Base-by-base conservation (phyloP, 2,888 invertebrate species). In the Norana najaformis region DNA sequence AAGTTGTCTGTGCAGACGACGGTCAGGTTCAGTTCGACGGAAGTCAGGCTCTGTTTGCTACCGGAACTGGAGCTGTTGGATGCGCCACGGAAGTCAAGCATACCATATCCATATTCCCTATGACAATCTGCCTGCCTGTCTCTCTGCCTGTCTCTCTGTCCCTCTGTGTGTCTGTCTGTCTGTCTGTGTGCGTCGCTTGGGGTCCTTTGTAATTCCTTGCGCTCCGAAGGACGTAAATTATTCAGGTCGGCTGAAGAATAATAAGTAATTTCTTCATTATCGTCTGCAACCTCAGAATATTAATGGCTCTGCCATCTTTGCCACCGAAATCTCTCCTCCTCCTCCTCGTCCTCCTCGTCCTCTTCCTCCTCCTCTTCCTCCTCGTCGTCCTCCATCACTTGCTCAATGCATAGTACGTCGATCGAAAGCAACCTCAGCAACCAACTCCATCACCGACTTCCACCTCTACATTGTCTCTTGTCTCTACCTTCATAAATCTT, bases 201-300 rank as follows among this genome's bases (percentile, higher is more conserved):
- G 4, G 20, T 47, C 47, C 41, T 41, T 14, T 41, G 41, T 41
- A 11, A n/a, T 69, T 30, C 69, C 8, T 6, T 30, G 11, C 13
- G 69, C n/a, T n/a, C n/a, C 11, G 30, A 8, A n/a, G n/a, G 69
- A n/a, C 69, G n/a, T 69, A n/a, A 4, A 69, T 69, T 69, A 69
- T 69, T 30, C 69, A 69, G 69, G 69, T 69, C 69, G 69, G 30
- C n/a, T 69, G n/a, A 69, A n/a, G 69, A 69, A 30, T n/a, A 69
- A n/a, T 69, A 69, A 69, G 69, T 69, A 30, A 69, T 69, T 69
- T 69, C 69, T 69, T 69, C 69, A 69, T 69, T 69, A 69, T 69
- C 69, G 11, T 8, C 69, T 30, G 4, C 69, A 69, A 69, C 69
- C 69, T n/a, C 69, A 69, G 69, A 69, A 69, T 69, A 69, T 69